A percentile compares a stretch with the other conserved stretches of the same genome.
Conservation (phyloP, 2,888 invertebrate genomes). For the Philhelius pedissequus region DNA sequence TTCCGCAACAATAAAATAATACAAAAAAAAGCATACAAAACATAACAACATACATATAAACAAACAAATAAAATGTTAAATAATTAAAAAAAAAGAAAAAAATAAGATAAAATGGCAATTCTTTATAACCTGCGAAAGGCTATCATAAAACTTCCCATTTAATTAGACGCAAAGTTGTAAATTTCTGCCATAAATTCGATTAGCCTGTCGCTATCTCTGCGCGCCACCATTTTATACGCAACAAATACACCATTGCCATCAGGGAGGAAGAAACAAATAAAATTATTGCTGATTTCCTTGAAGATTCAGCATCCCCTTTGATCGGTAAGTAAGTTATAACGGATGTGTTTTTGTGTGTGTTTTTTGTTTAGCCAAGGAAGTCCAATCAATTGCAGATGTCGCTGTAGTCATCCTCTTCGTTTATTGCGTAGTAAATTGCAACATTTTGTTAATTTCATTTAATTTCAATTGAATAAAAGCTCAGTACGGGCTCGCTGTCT, state of each 20-base stretch:
- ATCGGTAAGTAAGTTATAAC: constrained; percentile 3
- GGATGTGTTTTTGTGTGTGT: constrained; percentile 16
- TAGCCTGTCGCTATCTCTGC: neutral
- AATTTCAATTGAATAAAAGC: constrained; percentile 60
- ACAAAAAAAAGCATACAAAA: neutral
- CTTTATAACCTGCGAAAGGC: constrained; percentile 57
- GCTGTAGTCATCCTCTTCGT: neutral
- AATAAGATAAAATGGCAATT: constrained; percentile 3
- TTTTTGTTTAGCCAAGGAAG: neutral
- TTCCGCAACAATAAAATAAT: constrained; percentile 9
- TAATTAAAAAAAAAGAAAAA: neutral
- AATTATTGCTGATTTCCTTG: constrained; percentile 10
- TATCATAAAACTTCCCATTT: constrained; percentile 59
- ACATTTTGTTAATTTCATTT: constrained; percentile 60
- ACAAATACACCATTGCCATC: neutral
- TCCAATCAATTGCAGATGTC: constrained; percentile 29
- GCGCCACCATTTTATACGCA: neutral
- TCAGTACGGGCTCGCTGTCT: neutral
- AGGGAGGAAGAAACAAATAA: constrained; percentile 9
- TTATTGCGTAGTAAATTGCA: constrained; percentile 49
- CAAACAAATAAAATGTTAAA: constrained; percentile 6
- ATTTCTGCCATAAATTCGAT: constrained; percentile 64
- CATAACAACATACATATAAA: neutral
- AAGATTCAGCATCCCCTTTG: constrained; percentile 4
- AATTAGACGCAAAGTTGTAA: constrained; percentile 62